Evolutionary conservation across 2,888 invertebrate genomes (phyloP), one percentile per base, ranked within the genome.

Genomic region (Ophion obscuratus): DNA sequence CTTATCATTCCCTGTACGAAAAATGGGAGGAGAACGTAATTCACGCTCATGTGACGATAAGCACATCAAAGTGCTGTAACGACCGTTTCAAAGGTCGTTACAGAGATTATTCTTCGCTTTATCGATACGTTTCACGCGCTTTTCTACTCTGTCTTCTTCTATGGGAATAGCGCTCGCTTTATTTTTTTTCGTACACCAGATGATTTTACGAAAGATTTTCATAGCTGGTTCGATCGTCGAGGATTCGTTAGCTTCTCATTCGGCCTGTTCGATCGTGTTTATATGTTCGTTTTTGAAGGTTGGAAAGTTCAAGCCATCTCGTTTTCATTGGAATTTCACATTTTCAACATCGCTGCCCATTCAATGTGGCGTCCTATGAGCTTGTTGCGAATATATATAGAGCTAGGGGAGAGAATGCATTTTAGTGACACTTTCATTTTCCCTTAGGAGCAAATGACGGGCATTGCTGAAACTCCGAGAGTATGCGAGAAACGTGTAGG

Each of bases 401-500:
- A 68, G 57, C 9, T 14, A 40, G 36, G 40, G 57, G 17, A 11
- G 59, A 2, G 61, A 27, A 14, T 6, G 44, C n/a, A 24, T 57
- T 36, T 66, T 17, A 27, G 36, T 53, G 62, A 66, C 64, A 24
- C 31, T 40, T 61, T 36, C 57, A 81, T 81, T 70, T 68, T 81
- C 73, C 27, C 67, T 67, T 27, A 20, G 40, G 59, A 61, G 59
- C 27, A 24, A 59, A 47, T 14, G 44, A 14, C 11, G 20, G n/a
- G 53, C 11, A 61, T 66, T 6, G 62, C 40, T 68, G 53, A 84
- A 76, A n/a, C 57, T 71, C n/a, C 20, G 75, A 53, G 73, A 61
- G 64, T 53, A 59, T 1, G 71, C 53, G 62, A n/a, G 53, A 67
- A n/a, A 61, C n/a, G 71, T 6, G 62, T 31, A 40, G 77, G 24